Conservation (phyloP, 92 coral and sea anemone genomes). For the Actinernus sp. region DNA sequence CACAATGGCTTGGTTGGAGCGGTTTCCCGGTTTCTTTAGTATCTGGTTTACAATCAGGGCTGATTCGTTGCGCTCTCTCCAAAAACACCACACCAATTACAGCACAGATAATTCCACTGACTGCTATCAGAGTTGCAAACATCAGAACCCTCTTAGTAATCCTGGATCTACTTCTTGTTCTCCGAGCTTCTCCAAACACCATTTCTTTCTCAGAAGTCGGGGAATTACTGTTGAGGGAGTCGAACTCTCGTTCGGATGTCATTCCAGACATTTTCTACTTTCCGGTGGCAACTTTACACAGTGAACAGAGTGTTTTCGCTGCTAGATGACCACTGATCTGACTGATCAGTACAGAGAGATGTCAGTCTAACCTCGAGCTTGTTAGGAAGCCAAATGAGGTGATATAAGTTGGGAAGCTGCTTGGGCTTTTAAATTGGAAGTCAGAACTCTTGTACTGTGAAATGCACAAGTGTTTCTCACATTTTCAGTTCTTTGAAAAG, state of each 20-base stretch:
- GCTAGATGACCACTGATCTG: too few relatives aligned
- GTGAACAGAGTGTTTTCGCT: too few relatives aligned
- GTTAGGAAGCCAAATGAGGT: too few relatives aligned
- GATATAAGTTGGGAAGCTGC: too few relatives aligned
- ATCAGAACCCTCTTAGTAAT: neutral
- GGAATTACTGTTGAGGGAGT: slow-evolving; percentile 18
- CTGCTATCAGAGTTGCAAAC: slow-evolving; percentile 5
- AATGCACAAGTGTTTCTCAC: too few relatives aligned
- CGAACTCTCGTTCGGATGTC: slow-evolving; percentile 28
- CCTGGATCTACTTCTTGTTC: neutral
- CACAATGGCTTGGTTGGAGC: neutral
- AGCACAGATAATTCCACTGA: slow-evolving; percentile 22
- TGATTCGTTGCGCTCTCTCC: slow-evolving; percentile 21
- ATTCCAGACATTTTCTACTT: too few relatives aligned
- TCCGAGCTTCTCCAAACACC: neutral
- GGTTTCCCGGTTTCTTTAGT: slow-evolving; percentile 2
- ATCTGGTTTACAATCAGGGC: neutral
- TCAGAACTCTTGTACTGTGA: too few relatives aligned
- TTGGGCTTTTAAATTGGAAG: too few relatives aligned
- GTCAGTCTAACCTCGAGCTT: too few relatives aligned
- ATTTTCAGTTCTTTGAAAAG: too few relatives aligned
- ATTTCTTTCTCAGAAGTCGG: slow-evolving; percentile 7
- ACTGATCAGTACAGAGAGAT: too few relatives aligned
- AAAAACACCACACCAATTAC: slow-evolving; percentile 26
- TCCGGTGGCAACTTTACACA: too few relatives aligned